phyloP scores from a whole-genome alignment of 2,113 vertebrate species.

The Protomyctophum bolini region DNA sequence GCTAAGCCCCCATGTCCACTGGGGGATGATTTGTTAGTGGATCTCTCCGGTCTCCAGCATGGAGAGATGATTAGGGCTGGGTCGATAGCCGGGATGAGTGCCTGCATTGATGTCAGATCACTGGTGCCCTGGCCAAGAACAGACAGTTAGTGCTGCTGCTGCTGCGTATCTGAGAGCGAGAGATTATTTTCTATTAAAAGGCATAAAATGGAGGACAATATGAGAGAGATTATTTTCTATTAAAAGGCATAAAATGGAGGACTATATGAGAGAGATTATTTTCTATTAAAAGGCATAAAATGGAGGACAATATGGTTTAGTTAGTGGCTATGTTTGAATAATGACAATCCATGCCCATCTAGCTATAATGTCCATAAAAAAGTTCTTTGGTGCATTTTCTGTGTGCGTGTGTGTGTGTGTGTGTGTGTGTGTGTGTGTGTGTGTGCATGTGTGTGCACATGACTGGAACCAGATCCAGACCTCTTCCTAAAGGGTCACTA shows the following conservation, averaged over 20 bases:
- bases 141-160: not conserved
- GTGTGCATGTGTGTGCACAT: not conserved
- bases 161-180: not conserved
- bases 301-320: too few relatives aligned
- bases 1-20: slow-evolving; percentile 35
- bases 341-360: too few relatives aligned
- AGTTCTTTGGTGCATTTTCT: too few relatives aligned
- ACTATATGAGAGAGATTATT: too few relatives aligned
- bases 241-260: too few relatives aligned
- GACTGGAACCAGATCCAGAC: not conserved
- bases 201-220: too few relatives aligned
- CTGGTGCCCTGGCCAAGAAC: slow-evolving; percentile 4
- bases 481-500: not conserved
- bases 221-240: too few relatives aligned
- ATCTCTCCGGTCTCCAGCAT: slow-evolving; percentile 27
- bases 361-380: too few relatives aligned
- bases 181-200: not conserved
- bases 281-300: too few relatives aligned
- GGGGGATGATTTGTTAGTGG: slow-evolving; percentile 41
- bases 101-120: slow-evolving; percentile 48
- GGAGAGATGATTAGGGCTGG: slow-evolving; percentile 52
- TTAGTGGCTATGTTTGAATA: too few relatives aligned
- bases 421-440: not conserved
- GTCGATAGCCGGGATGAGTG: slow-evolving; percentile 55
- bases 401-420: too few relatives aligned